Evolutionary conservation across 2,797 vertebrate genomes (phyloP), one percentile per base, ranked within the genome.

Genomic region (Alauda arvensis): DNA sequence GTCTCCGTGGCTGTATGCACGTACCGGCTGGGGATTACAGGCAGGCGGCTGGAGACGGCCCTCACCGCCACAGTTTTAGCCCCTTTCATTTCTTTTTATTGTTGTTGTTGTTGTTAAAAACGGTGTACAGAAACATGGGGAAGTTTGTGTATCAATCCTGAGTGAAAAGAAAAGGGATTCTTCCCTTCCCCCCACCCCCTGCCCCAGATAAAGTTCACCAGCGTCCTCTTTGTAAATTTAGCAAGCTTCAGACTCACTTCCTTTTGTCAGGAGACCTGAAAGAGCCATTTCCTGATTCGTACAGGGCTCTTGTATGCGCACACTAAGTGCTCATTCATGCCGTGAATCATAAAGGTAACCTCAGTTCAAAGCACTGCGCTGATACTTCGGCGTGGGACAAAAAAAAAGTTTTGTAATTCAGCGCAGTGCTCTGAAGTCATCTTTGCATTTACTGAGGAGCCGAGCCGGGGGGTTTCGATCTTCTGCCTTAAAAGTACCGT

Each of bases 211-310:
- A 68, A 91, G 59, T 89, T 89, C 68, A 31, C 39, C 6, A 48
- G 39, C 1, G 31, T 34, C 70, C 67, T 68, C 70, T 79, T 63
- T 87, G 93, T 74, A 92, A 82, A 71, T 72, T 57, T 82, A 83
- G 68, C 80, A 67, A 87, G 61, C 67, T 60, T 87, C 80, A 86
- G 74, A 85, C 79, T 95, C 92, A 89, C 93, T 94, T 95, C 94
- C 94, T 93, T 85, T 92, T 81, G 74, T 87, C 33, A 71, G 60
- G 66, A 85, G 92, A 57, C 86, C 87, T 89, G 88, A 91, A 82
- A 92, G 87, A 85, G 79, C 92, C 83, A 45, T 92, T 95, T 95
- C 95, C 92, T 95, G 91, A 84, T 78, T 92, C 52, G 63, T 71
- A 63, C 74, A 77, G 68, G 8, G 14, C 78, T 88, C 78, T 85